A percentile compares a stretch with the other conserved stretches of the same genome.
Conservation (phyloP, 64 coral and sea anemone genomes). For the Montipora efflorescens region DNA sequence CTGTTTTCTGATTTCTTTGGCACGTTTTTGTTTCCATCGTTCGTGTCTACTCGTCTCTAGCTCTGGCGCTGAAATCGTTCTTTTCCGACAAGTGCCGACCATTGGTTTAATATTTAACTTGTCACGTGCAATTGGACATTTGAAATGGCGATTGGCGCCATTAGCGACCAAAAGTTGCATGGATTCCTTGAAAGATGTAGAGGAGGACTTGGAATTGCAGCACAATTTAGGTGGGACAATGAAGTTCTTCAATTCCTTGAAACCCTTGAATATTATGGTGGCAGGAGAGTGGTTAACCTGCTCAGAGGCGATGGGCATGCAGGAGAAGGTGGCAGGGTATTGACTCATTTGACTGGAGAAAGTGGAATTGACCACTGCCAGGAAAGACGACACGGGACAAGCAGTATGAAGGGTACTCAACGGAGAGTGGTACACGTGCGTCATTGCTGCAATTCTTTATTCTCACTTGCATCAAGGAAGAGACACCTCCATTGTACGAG, state of each 20-base stretch:
- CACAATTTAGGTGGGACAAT: constrained; percentile 66
- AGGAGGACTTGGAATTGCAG: too few species aligned
- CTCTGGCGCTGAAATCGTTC: too few species aligned
- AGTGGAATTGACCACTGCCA: constrained; percentile 75
- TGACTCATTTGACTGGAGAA: constrained; percentile 72
- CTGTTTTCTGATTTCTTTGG: too few species aligned
- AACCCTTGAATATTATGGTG: constrained; percentile 63
- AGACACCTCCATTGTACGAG: too few species aligned
- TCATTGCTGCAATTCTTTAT: background rate
- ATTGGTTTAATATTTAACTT: too few species aligned
- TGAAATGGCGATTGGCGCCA: too few species aligned
- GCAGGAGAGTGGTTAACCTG: constrained; percentile 63
- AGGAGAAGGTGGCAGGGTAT: constrained; percentile 61
- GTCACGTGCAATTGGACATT: too few species aligned
- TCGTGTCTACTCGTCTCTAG: too few species aligned
- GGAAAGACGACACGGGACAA: constrained; percentile 75
- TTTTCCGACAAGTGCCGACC: too few species aligned
- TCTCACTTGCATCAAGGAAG: background rate
- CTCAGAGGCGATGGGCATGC: constrained; percentile 56
- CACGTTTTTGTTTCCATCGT: too few species aligned
- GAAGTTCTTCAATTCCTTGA: constrained; percentile 78
- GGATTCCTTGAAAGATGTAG: too few species aligned
- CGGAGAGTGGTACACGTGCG: constrained; percentile 68
- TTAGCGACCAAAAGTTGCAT: too few species aligned
- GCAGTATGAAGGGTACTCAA: constrained; percentile 69